Evolutionary conservation across 2,888 invertebrate species (phyloP), one percentile per base, ranked within the genome.

Genomic region (Pyrrhia umbra): DNA sequence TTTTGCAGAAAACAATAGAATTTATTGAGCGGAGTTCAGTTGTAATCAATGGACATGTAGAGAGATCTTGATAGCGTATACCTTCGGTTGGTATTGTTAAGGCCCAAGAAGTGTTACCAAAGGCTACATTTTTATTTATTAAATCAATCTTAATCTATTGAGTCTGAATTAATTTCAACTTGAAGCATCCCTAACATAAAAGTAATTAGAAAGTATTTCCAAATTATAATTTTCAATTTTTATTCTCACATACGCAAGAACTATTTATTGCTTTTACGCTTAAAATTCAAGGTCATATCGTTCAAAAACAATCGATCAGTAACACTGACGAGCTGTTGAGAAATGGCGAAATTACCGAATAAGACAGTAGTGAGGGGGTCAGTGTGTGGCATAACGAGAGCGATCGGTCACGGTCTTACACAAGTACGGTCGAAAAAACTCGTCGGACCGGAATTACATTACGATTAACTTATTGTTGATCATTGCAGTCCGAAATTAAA

Each of bases 371-470:
- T 79, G 56, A 76, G 81, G 76, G 56, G 67, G 83, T 82, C 78
- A 85, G 77, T 80, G 76, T 80, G 85, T 81, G 73, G 68, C 67
- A 71, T 79, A 78, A 83, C 79, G 60, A 79, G 81, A 81, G 81
- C 79, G 80, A 79, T 83, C 84, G 90, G 90, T 88, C 90, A 90
- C 68, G 89, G 88, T 85, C 87, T 83, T 83, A 79, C 81, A 80
- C 66, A 77, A 81, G 79, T 74, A 75, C 59, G 25, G 76, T 47
- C 43, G 59, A 65, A 77, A 71, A 57, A 68, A 84, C 80, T 77
- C 37, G 63, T 8, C 23, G 2, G 43, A 71, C 71, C 66, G 71
- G 79, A 68, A 58, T 68, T 18, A 43, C 51, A 45, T 15, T 54
- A 9, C 23, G 69, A 46, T 15, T 30, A 18, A 39, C 13, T 37